Evolutionary conservation across 37 sponge, comb jelly and placozoan genomes (phyloP), one percentile per base, ranked within the genome.

Genomic region (Ianthella basta): DNA sequence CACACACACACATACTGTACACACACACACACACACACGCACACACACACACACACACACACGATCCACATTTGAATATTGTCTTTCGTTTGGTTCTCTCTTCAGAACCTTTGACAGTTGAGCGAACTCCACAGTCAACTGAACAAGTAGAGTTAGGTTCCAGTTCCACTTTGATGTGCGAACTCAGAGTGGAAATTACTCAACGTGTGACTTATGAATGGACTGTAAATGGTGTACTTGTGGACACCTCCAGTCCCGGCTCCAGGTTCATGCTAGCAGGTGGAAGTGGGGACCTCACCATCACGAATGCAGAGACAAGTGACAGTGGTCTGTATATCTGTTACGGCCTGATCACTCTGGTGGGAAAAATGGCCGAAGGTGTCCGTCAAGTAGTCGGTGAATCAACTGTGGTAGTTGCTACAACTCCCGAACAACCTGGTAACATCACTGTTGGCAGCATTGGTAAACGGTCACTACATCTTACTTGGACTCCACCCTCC

Each of bases 201-300:
- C 70, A 34, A 4, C 2, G 38, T 36, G 40, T 75, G 44, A 75
- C 37, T 10, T 75, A 75, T 41, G n/a, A 75, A 24, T 75, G 78
- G 78, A 30, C n/a, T 16, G 6, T 53, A 1, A 50, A 41, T 75
- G 54, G 53, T 36, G n/a, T 16, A 19, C 21, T 36, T 32, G 18
- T 69, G 34, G 34, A 69, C 54, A 75, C 54, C 50, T 10, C 50
- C 18, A 75, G 20, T 75, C 4, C 54, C 54, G 16, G 16, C 23
- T 75, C 78, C 78, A 75, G 78, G 40, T 53, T 75, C 15, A 12
- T 36, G 19, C 34, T 69, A 30, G 35, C 35, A 41, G 40, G 1
- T 75, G 78, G 54, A 50, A 75, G 54, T 75, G 78, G 78, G 25
- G 25, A 75, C 53, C 78, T 75, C 14, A 75, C 78, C 78, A 75